A percentile compares a stretch with the other conserved stretches of the same genome.
phyloP scores from a whole-genome alignment of 1,140 invertebrate genomes.

The Aricia agestis region DNA sequence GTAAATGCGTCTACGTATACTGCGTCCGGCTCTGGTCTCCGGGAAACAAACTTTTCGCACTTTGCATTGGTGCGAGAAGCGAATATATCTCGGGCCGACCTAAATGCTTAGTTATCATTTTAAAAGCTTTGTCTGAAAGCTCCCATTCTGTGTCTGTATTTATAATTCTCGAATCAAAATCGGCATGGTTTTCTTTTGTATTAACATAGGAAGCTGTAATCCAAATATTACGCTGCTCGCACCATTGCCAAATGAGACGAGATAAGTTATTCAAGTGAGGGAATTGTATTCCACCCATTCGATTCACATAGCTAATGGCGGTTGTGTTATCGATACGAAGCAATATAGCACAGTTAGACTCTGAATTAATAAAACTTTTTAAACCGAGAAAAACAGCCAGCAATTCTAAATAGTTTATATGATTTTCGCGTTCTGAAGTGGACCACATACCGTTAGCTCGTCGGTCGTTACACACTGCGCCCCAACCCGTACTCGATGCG shows the following conservation, averaged over 20 bases:
- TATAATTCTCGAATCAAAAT: slow-evolving; percentile 19
- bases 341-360: background rate
- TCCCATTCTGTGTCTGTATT: slow-evolving; percentile 24
- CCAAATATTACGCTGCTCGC: slow-evolving; percentile 5
- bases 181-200: slow-evolving; percentile 14
- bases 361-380: background rate
- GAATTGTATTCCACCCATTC: slow-evolving; percentile 14
- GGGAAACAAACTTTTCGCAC: background rate
- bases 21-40: background rate
- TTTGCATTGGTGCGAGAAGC: background rate
- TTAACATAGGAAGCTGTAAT: slow-evolving; percentile 18
- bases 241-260: background rate
- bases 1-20: background rate
- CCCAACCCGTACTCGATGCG: slow-evolving; percentile 20
- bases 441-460: slow-evolving; percentile 9
- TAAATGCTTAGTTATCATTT: background rate
- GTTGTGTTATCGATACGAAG: background rate
- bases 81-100: background rate
- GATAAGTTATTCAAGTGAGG: slow-evolving; percentile 6
- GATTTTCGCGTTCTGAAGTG: background rate
- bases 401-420: slow-evolving; percentile 8
- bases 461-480: background rate
- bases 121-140: slow-evolving; percentile 11
- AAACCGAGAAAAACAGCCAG: background rate
- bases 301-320: slow-evolving; percentile 1